Evolutionary conservation across 2,888 invertebrate species (phyloP), one percentile per base, ranked within the genome.

Genomic region (Gerris lacustris): DNA sequence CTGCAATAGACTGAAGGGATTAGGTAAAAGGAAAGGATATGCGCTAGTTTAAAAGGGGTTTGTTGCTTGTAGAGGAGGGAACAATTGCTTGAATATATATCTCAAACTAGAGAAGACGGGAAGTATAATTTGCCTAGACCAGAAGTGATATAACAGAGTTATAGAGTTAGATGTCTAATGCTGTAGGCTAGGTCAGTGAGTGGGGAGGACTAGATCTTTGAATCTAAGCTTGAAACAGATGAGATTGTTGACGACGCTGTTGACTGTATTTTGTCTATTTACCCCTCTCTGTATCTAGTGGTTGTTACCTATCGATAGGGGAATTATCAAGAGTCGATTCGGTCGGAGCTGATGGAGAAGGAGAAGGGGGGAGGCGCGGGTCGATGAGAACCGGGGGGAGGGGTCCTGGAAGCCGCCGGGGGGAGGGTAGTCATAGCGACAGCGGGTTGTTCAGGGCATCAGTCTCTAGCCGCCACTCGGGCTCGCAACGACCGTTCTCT

Each of bases 301-400:
- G 55, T 15, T 31, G 31, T 55, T 55, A 55, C 55, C 55, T 55
- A 55, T 55, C 55, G 55, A 55, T 55, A 55, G 55, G 55, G 11
- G 55, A 55, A 55, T 55, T 55, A 55, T 55, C 55, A 55, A 55
- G 55, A 55, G 55, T 55, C 55, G 55, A 55, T 55, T 55, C 55
- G 11, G 11, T 15, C 2, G 9, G 15, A 11, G 9, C 55, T 55
- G 9, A 11, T 11, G 55, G 15, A 11, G 55, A 11, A 11, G 15
- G 55, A 55, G 31, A 31, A 31, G 31, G 31, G 31, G 31, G 55
- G 55, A 15, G 55, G 55, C 15, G 9, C 55, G 55, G 55, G 55
- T 55, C 55, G 55, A 55, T 55, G 55, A 55, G 55, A 55, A 9
- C 15, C 11, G 15, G 55, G 15, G 55, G 55, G 55, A 15, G 55